phyloP scores from a whole-genome alignment of 2,888 invertebrate genomes.

The Pollenia griseotomentosa region DNA sequence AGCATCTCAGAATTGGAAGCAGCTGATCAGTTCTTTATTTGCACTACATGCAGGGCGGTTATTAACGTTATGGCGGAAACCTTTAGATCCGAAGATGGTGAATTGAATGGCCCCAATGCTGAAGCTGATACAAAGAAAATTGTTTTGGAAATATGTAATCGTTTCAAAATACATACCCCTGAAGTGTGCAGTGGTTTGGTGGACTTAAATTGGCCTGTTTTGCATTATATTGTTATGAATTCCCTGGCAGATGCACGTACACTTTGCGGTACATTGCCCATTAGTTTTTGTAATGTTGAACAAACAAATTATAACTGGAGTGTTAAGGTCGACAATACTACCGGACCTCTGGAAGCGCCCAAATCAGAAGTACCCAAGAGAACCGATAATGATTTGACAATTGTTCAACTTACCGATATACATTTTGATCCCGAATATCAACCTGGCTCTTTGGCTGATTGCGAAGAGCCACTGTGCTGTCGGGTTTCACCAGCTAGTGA shows the following conservation, averaged over 20 bases:
- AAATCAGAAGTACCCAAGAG: constrained; percentile 77
- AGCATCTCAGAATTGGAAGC: constrained; percentile 77
- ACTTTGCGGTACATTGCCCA: constrained; percentile 81
- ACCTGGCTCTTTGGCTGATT: constrained; percentile 88
- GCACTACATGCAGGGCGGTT: constrained; percentile 80
- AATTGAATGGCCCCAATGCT: constrained; percentile 80
- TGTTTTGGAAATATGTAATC: constrained; percentile 85
- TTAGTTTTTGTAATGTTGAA: constrained; percentile 78
- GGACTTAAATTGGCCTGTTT: constrained; percentile 87
- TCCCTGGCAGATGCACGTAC: constrained; percentile 84
- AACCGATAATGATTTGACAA: constrained; percentile 75
- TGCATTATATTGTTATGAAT: constrained; percentile 86
- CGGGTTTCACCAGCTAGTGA: constrained; percentile 80
- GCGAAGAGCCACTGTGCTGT: constrained; percentile 92
- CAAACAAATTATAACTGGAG: constrained; percentile 78
- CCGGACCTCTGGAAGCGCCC: constrained; percentile 75
- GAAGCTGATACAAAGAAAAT: constrained; percentile 81
- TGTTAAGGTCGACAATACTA: constrained; percentile 77
- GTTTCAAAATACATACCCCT: constrained; percentile 86
- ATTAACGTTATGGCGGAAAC: constrained; percentile 79
- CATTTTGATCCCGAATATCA: constrained; percentile 92
- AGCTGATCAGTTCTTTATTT: constrained; percentile 79
- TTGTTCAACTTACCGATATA: constrained; percentile 85
- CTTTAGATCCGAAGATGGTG: constrained; percentile 85
- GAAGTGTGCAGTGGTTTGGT: constrained; percentile 88